Percentiles rank a stretch among this genome's conserved stretches.
phyloP scores from a whole-genome alignment of 2,797 vertebrate genomes.

The Momotus momota region DNA sequence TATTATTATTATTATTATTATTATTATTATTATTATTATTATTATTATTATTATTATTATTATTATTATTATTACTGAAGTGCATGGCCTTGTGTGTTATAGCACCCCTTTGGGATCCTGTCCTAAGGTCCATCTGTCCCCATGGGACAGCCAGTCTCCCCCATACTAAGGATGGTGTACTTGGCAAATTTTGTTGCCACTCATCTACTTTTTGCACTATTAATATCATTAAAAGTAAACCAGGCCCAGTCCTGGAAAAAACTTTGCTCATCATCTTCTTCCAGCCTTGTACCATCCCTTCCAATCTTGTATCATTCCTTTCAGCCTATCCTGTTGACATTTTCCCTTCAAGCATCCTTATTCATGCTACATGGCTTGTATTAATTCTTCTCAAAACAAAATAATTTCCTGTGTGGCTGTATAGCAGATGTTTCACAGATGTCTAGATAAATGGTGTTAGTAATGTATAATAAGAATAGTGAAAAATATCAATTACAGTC shows the following conservation, averaged over 20 bases:
- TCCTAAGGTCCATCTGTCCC: not conserved
- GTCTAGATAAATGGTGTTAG: not conserved
- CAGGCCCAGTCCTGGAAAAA: not conserved
- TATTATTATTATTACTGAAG: not conserved
- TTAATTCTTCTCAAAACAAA: not conserved
- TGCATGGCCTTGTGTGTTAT: not conserved
- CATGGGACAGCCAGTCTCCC: not conserved
- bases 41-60: too few species aligned
- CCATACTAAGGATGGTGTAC: not conserved
- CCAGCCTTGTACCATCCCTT: not conserved
- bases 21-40: too few species aligned
- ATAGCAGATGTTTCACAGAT: slow-evolving; percentile 1
- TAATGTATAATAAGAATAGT: not conserved
- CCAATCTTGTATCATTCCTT: not conserved
- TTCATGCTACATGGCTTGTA: not conserved
- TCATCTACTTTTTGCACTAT: not conserved
- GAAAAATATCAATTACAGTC: not conserved
- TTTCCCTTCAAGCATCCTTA: not conserved
- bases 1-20: too few species aligned
- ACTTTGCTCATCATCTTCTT: not conserved
- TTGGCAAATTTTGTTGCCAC: not conserved
- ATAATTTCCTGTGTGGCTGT: not conserved
- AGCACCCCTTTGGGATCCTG: not conserved
- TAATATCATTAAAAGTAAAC: not conserved
- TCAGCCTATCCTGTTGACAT: not conserved